Evolutionary conservation across 2,113 vertebrate genomes (phyloP).

Genomic region (Pionites leucogaster): DNA sequence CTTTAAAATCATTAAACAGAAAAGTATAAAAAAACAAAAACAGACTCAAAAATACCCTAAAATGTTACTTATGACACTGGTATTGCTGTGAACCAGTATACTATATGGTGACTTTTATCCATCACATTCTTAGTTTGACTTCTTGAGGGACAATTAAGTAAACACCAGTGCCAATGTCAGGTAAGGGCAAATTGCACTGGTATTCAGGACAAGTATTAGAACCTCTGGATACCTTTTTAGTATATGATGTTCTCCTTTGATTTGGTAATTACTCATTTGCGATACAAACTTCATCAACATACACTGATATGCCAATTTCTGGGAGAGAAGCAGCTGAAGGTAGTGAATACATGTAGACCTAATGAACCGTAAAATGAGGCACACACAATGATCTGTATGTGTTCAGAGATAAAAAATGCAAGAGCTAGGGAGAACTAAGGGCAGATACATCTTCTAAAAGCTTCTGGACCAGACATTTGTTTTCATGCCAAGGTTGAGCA

Average conservation of each 20-base stretch:
- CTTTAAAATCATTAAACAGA: slow-evolving; percentile 34
- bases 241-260: background rate
- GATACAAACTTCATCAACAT: background rate
- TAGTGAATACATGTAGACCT: background rate
- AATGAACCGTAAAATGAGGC: background rate
- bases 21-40: background rate
- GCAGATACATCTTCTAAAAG: background rate
- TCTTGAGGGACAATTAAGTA: background rate
- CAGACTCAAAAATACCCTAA: background rate
- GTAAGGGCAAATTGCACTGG: background rate
- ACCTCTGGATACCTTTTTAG: background rate
- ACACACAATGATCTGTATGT: rapidly evolving
- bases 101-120: background rate
- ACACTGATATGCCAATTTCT: background rate
- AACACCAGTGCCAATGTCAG: background rate
- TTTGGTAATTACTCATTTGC: background rate
- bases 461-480: background rate
- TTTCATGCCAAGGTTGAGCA: background rate
- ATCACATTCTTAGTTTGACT: background rate
- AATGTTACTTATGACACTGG: background rate
- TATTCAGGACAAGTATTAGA: slow-evolving; percentile 32
- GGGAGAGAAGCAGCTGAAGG: background rate
- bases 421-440: background rate
- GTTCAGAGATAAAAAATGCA: background rate
- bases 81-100: background rate